These are phyloP conservation scores for Eristalis tenax DNA, from an alignment of 2,888 invertebrate genomes.

Conservation along the genomic window DNA sequence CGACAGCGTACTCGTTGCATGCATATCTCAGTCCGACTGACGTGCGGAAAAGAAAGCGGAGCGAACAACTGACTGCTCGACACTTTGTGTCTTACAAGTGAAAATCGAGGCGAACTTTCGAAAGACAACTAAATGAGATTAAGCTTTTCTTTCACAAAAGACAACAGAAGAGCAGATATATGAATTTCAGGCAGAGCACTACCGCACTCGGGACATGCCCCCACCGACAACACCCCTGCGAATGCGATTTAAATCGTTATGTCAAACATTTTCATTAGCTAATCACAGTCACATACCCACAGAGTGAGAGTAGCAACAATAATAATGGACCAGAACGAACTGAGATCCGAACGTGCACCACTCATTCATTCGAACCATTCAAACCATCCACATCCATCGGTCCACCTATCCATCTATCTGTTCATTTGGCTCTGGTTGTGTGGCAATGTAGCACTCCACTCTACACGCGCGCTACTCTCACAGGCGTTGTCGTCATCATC, in stretches of 20 bases:
- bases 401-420: constrained; percentile 26
- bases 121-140: not conserved
- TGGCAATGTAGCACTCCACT: constrained; percentile 46
- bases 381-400: constrained; percentile 32
- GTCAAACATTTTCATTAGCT: constrained; percentile 70
- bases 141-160: not conserved
- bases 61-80: not conserved
- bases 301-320: constrained; percentile 53
- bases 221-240: not conserved
- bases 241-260: constrained; percentile 54
- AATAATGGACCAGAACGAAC: constrained; percentile 50
- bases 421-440: constrained; percentile 53
- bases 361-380: constrained; percentile 53
- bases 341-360: constrained; percentile 53
- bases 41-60: constrained; percentile 10
- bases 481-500: constrained; percentile 54
- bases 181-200: too few relatives aligned
- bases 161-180: not conserved
- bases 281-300: constrained; percentile 47
- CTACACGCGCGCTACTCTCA: constrained; percentile 13
- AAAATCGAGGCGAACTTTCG: not conserved
- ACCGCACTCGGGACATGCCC: not conserved
- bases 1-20: constrained; percentile 6
- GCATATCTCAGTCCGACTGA: constrained; percentile 23
- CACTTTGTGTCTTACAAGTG: not conserved